Evolutionary conservation across 1,140 invertebrate species (phyloP), one percentile per base, ranked within the genome.

Genomic region (Coptotermes formosanus): DNA sequence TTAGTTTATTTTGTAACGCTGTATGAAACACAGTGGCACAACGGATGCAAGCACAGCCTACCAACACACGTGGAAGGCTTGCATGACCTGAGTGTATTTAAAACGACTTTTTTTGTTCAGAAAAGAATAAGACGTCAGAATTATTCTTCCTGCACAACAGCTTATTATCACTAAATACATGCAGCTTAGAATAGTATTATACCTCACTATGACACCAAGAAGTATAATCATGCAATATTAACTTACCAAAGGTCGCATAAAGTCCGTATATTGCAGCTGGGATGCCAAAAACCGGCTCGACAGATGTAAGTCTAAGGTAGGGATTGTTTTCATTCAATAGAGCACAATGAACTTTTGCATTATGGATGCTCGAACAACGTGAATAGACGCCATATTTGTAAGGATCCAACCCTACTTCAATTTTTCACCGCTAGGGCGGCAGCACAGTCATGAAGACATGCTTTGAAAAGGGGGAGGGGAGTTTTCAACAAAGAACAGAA

Each of bases 401-500:
- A n/a, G 30, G 44, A 48, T 44, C 48, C 48, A 48, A 48, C 19
- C 43, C 44, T 52, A 52, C 30, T 84, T 84, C 44, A 23, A 52
- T 84, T 84, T 52, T 44, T 52, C 44, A 44, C 43, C 83, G 83
- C 83, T 30, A 84, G 83, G 45, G 23, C 83, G 83, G 83, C 83
- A 84, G 83, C 83, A 84, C 83, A 84, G 83, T 44, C 83, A 52
- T 30, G 43, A 30, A 6, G 45, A 44, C 16, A 11, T 16, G 83
- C 6, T 30, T n/a, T 6, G n/a, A 44, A 30, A 30, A 48, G 48
- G 48, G 83, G 48, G 83, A 30, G 83, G 83, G 48, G 82, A 48
- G 44, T 84, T 84, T 52, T 84, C 83, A 84, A 44, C 44, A 52
- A 84, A 84, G 83, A 30, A 55, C 55, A 86, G 75, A 48, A 81